Percentiles rank a stretch among this genome's conserved stretches.
phyloP scores from a whole-genome alignment of 2,888 invertebrate genomes.

The Cheilosia soror region DNA sequence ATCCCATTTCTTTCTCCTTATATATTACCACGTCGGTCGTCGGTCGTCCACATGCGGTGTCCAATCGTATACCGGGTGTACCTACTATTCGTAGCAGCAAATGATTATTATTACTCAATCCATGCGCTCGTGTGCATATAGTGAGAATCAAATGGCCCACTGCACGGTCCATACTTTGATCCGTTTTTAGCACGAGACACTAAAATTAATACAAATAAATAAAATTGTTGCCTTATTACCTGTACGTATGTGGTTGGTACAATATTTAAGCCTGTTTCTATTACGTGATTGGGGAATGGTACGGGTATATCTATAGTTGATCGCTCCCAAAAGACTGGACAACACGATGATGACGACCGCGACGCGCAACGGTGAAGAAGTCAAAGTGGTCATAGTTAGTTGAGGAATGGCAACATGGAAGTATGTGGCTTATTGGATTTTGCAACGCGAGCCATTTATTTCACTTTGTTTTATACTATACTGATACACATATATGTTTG shows the following conservation, averaged over 20 bases:
- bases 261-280: slow-evolving; percentile 32
- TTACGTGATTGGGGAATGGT: slow-evolving; percentile 62
- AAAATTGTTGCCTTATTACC: slow-evolving; percentile 24
- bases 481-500: background rate
- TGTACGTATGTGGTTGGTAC: slow-evolving; percentile 4
- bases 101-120: slow-evolving; percentile 67
- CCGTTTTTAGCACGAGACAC: slow-evolving; percentile 36
- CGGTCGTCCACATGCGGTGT: slow-evolving; percentile 13
- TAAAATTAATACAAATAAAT: slow-evolving; percentile 60
- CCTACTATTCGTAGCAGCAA: slow-evolving; percentile 31
- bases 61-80: slow-evolving; percentile 18
- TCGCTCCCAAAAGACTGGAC: slow-evolving; percentile 38
- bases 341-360: slow-evolving; percentile 20
- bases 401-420: slow-evolving; percentile 48
- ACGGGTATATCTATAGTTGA: slow-evolving; percentile 8
- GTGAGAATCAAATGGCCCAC: background rate
- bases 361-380: slow-evolving; percentile 35
- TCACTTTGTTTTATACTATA: slow-evolving; percentile 13
- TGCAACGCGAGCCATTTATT: slow-evolving; percentile 51
- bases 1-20: slow-evolving; percentile 65
- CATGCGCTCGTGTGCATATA: slow-evolving; percentile 5
- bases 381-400: slow-evolving; percentile 38
- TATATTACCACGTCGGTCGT: slow-evolving; percentile 2
- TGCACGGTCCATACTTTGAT: slow-evolving; percentile 7
- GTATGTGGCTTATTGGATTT: slow-evolving; percentile 67